Evolutionary conservation across 2,113 vertebrate species (phyloP).

Genomic region (Caranx melampygus): DNA sequence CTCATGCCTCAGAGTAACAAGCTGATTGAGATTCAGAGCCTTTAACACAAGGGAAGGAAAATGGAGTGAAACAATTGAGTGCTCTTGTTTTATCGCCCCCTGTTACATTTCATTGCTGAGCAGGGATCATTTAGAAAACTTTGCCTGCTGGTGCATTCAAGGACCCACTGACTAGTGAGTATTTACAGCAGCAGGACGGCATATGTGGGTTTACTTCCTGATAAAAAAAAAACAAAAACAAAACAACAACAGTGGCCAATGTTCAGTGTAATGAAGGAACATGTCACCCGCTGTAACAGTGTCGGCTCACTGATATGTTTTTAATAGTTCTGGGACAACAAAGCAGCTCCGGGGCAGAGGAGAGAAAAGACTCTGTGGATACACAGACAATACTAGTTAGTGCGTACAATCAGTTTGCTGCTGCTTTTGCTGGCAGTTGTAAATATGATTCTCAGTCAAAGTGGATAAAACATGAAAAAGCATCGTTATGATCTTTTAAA

Average conservation of each 20-base stretch:
- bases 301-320: no score
- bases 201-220: no score
- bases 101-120: neutral
- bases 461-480: neutral
- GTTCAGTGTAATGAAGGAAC: no score
- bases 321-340: no score
- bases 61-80: neutral
- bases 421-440: neutral
- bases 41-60: neutral
- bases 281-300: no score
- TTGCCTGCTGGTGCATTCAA: neutral
- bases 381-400: no score
- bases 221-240: no score
- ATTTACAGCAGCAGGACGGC: no score
- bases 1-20: neutral
- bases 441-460: neutral
- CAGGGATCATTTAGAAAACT: neutral
- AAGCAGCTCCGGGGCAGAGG: no score
- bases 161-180: neutral
- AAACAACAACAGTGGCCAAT: no score
- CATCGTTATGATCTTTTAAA: constrained; percentile 4
- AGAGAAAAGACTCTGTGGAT: no score
- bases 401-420: no score
- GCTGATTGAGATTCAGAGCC: neutral
- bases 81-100: neutral